Evolutionary conservation across 2,113 vertebrate genomes (phyloP), one percentile per base, ranked within the genome.

Genomic region (Fulica atra): DNA sequence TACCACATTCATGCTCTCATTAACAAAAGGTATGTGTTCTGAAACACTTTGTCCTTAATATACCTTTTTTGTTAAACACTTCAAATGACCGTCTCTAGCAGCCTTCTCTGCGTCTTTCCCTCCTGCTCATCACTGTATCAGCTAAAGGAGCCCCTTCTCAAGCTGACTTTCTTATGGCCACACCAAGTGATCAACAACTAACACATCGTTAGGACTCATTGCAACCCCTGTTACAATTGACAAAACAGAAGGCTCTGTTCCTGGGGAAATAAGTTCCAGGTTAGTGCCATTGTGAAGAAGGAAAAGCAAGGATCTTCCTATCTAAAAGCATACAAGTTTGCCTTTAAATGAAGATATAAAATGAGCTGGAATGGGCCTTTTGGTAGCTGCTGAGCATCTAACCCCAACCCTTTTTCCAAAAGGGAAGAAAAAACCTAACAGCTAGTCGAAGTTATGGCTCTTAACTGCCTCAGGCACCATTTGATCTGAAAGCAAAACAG

Each of bases 321-420:
- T 36, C 18, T 13, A n/a, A 51, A 89, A 25, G 2, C 8, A 2
- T 15, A 5, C 7, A 28, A 53, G 1, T 11, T 77, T 31, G 3
- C 26, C 46, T 70, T 36, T 16, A 36, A 73, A 33, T 60, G 28
- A 31, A 7, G 16, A 56, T 65, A 29, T 44, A 38, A 26, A 80
- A 51, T 7, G 13, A 73, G 7, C 6, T 28, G 10, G 5, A 18
- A 1, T 15, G 4, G 6, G 17, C 13, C 2, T 5, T 23, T 54
- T 36, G 54, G 4, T 23, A 38, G 20, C 40, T 86, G 11, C 31
- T 31, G 28, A 73, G 8, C 9, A 20, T 63, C 42, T 40, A 69
- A 46, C 13, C 65, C 36, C 33, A 66, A 31, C 5, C 4, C 14
- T 48, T 26, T 76, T 60, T 20, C 26, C 4, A 2, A 71, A 59